A percentile compares a stretch with the other conserved stretches of the same genome.
Evolutionary conservation across 2,888 invertebrate species (phyloP).

Genomic region (Corythucha ciliata): DNA sequence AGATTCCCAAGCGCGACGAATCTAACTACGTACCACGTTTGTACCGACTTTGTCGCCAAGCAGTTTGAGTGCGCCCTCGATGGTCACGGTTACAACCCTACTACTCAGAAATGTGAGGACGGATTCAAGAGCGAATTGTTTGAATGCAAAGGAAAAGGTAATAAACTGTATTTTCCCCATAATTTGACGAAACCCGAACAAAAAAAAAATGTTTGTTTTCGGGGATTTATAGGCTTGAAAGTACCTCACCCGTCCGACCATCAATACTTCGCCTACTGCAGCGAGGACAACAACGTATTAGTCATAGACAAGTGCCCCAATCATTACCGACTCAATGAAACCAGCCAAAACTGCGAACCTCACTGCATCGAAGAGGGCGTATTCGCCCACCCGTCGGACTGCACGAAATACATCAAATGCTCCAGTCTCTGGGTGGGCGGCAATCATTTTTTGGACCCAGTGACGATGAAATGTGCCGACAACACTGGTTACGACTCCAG

Average conservation of each 20-base stretch:
- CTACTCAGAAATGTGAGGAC: neutral
- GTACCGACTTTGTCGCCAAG: neutral
- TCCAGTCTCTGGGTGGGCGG: neutral
- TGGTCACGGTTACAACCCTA: neutral
- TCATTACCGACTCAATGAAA: constrained; percentile 3
- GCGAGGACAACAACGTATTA: neutral
- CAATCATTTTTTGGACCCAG: neutral
- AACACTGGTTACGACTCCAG: neutral
- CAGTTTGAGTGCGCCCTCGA: neutral
- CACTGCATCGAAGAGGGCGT: constrained; percentile 15
- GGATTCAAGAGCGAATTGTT: too few species aligned
- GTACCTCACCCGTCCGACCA: neutral
- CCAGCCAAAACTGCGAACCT: constrained; percentile 12
- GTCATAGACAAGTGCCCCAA: constrained; percentile 10
- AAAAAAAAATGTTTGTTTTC: too few species aligned
- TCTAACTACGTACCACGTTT: neutral
- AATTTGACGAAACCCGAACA: too few species aligned
- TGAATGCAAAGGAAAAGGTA: too few species aligned
- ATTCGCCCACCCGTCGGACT: constrained; percentile 8
- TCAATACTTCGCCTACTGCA: constrained; percentile 12
- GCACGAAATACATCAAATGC: constrained; percentile 19
- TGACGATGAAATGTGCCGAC: neutral
- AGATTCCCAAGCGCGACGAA: neutral
- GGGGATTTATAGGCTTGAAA: constrained; percentile 8
- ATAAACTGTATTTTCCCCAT: too few species aligned